Conservation (phyloP, 2,113 vertebrate species). For the Rhinogobius similis region DNA sequence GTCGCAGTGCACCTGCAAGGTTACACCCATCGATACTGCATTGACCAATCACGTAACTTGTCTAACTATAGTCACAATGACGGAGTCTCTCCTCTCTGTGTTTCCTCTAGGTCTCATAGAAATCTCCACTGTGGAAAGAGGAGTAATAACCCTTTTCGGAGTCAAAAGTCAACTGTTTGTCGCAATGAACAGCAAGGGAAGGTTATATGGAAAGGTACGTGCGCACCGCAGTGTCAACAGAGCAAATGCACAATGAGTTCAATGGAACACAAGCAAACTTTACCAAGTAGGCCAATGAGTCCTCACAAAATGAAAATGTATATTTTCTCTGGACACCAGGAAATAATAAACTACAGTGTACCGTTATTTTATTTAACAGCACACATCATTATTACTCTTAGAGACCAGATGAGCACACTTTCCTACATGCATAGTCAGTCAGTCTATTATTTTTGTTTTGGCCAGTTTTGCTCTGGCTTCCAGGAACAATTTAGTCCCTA, state of each 20-base stretch:
- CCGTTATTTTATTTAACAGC: no score
- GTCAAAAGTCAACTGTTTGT: slow-evolving; percentile 89
- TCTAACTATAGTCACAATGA: slow-evolving; percentile 37
- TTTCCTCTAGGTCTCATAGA: slow-evolving; percentile 85
- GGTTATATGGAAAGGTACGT: slow-evolving; percentile 89
- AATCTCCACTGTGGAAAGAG: slow-evolving; percentile 94
- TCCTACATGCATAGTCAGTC: no score
- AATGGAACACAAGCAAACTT: neutral
- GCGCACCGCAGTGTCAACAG: slow-evolving; percentile 53
- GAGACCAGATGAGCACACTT: neutral
- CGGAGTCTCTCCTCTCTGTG: slow-evolving; percentile 15
- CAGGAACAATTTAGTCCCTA: no score
- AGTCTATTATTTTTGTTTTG: no score
- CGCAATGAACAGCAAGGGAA: slow-evolving; percentile 93
- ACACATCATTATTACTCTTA: no score
- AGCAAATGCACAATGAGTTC: neutral
- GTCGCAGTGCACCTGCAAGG: slow-evolving; percentile 76
- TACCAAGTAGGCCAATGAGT: no score
- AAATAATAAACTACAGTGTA: neutral
- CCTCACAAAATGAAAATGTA: no score
- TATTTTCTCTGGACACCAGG: no score
- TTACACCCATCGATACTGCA: slow-evolving; percentile 75
- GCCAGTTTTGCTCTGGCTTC: no score
- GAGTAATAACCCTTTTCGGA: slow-evolving; percentile 92
- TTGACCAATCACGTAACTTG: slow-evolving; percentile 49